Conservation (phyloP, 2,113 vertebrate genomes). For the Dascyllus trimaculatus region DNA sequence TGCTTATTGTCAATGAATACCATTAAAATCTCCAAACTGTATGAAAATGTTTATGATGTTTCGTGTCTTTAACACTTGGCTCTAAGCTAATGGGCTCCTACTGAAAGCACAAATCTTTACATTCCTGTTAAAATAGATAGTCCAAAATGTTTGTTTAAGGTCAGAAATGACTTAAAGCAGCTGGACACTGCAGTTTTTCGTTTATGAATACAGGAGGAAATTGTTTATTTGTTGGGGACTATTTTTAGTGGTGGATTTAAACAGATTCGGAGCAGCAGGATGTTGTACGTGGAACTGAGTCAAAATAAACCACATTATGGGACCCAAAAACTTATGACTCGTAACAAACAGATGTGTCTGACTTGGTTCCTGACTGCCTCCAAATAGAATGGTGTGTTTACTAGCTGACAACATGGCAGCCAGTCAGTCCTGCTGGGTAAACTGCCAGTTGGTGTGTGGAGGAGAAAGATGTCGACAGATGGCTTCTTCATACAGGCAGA, state of each 20-base stretch:
- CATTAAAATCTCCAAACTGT: too few species aligned
- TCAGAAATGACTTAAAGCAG: too few species aligned
- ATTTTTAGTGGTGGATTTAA: neutral
- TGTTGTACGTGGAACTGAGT: neutral
- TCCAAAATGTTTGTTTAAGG: too few species aligned
- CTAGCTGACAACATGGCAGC: slow-evolving; percentile 30
- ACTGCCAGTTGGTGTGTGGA: slow-evolving; percentile 57
- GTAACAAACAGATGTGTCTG: neutral
- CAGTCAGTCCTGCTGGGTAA: slow-evolving; percentile 11
- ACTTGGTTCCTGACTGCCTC: slow-evolving; percentile 3
- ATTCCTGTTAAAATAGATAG: too few species aligned
- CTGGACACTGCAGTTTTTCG: too few species aligned
- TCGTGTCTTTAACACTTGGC: too few species aligned
- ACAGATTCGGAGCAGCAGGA: too few species aligned
- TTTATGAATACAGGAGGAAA: neutral
- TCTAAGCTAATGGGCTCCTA: too few species aligned
- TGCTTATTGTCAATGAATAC: too few species aligned
- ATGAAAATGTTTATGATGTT: too few species aligned
- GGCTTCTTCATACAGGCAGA: slow-evolving; percentile 30
- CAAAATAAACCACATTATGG: neutral
- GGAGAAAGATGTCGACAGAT: slow-evolving; percentile 58
- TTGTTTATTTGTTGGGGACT: neutral
- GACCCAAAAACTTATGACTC: neutral
- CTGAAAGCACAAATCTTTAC: too few species aligned
- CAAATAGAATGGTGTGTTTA: slow-evolving; percentile 6